Percentiles rank a stretch among this genome's conserved stretches.
These are phyloP conservation scores for Silurus glanis DNA, from an alignment of 2,113 vertebrate species.

Conservation along the genomic window DNA sequence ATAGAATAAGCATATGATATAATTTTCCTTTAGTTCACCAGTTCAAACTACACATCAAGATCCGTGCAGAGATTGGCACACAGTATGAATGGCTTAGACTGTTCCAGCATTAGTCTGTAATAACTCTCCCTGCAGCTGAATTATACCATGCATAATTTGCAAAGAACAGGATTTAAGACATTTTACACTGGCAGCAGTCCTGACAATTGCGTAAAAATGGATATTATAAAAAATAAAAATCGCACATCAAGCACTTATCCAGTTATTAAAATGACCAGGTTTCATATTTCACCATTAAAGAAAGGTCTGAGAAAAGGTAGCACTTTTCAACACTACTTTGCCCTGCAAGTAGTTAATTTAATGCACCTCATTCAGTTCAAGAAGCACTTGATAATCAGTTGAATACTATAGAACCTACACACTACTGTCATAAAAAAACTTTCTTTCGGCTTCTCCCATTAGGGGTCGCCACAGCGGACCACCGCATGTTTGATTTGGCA, in stretches of 20 bases:
- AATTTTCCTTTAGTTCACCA: neutral
- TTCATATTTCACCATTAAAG: conserved; percentile 39
- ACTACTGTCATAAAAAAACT: too few species aligned
- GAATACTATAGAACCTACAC: neutral
- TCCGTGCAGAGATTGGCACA: neutral
- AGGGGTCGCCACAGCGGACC: too few species aligned
- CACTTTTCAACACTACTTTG: conserved; percentile 19
- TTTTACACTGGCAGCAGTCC: conserved; percentile 35
- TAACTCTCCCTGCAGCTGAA: conserved; percentile 34
- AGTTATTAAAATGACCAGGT: conserved; percentile 47
- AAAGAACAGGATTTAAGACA: conserved; percentile 34
- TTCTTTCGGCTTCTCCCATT: too few species aligned
- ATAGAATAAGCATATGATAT: neutral
- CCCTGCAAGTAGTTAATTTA: neutral
- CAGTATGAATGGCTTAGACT: neutral
- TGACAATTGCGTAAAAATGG: conserved; percentile 50
- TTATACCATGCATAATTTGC: conserved; percentile 12
- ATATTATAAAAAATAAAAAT: conserved; percentile 29
- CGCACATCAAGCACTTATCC: conserved; percentile 37
- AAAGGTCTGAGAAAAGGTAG: neutral
- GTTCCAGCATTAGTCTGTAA: neutral
- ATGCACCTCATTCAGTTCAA: neutral
- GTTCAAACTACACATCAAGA: neutral
- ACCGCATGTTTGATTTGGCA: too few species aligned
- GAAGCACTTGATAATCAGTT: neutral